phyloP scores from a whole-genome alignment of 2,113 vertebrate genomes.

The Quiscalus mexicanus region DNA sequence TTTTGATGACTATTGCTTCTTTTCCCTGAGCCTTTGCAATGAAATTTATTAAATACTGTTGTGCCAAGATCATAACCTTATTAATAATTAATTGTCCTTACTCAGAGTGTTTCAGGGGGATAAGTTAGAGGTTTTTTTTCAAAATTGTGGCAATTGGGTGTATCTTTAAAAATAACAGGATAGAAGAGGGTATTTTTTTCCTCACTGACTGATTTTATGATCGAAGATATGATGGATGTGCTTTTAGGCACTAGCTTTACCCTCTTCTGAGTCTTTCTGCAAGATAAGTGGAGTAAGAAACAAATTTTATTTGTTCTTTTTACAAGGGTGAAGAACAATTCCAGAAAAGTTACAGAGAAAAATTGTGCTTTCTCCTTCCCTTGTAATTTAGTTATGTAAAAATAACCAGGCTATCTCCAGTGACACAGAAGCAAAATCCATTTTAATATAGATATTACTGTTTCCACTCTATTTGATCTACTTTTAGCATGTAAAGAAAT shows the following conservation, averaged over 20 bases:
- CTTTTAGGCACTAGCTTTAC: background rate
- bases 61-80: background rate
- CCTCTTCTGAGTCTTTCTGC: background rate
- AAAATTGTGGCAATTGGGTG: background rate
- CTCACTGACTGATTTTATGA: background rate
- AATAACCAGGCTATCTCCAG: background rate
- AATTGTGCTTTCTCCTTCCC: background rate
- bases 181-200: background rate
- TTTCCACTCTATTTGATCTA: background rate
- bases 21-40: background rate
- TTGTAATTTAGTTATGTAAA: background rate
- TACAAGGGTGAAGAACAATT: background rate
- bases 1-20: background rate
- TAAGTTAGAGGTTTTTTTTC: background rate
- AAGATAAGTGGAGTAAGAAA: background rate
- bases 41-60: background rate
- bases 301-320: background rate
- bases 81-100: conserved; percentile 8
- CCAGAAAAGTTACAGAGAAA: background rate
- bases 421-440: background rate
- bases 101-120: background rate
- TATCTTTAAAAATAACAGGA: background rate
- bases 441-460: background rate
- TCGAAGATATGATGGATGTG: background rate
- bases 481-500: background rate